A percentile compares a stretch with the other conserved stretches of the same genome.
Evolutionary conservation across 1,140 invertebrate genomes (phyloP).

Genomic region (Ericerus pela): DNA sequence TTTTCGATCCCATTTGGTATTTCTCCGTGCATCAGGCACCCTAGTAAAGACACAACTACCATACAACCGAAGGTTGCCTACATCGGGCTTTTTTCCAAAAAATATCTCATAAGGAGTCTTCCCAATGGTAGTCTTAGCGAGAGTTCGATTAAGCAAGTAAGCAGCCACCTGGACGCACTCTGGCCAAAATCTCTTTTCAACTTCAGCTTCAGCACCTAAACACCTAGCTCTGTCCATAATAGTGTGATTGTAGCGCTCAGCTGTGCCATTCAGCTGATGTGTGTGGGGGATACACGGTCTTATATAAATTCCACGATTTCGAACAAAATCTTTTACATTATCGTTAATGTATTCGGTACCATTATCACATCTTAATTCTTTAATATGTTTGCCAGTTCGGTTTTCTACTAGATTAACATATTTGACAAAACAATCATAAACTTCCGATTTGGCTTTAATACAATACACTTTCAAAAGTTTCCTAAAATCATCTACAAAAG

Average conservation of each 20-base stretch:
- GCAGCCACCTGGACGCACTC: constrained; percentile 16
- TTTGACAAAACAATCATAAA: constrained; percentile 19
- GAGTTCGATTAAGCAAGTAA: constrained; percentile 17
- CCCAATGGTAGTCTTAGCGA: neutral
- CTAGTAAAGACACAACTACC: constrained; percentile 22
- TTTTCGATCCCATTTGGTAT: constrained; percentile 20
- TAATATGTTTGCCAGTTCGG: constrained; percentile 3
- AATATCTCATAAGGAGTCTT: constrained; percentile 5
- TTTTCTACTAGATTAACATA: constrained; percentile 16
- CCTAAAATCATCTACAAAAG: constrained; percentile 26
- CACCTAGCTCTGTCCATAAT: constrained; percentile 18
- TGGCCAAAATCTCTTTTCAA: constrained; percentile 17
- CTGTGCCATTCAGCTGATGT: constrained; percentile 10
- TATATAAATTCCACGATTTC: constrained; percentile 2
- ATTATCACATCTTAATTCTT: constrained; percentile 17
- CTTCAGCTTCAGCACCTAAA: constrained; percentile 15
- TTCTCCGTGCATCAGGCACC: constrained; percentile 19
- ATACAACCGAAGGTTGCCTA: constrained; percentile 12
- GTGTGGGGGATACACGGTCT: neutral
- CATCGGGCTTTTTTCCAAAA: constrained; percentile 1
- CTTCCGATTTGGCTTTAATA: constrained; percentile 22
- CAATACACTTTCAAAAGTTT: constrained; percentile 21
- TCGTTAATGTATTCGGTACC: constrained; percentile 16
- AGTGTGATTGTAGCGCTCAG: constrained; percentile 17
- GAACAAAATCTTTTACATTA: neutral